A percentile compares a stretch with the other conserved stretches of the same genome.
phyloP scores from a whole-genome alignment of 2,113 vertebrate species.

The Psilopsiagon aymara region DNA sequence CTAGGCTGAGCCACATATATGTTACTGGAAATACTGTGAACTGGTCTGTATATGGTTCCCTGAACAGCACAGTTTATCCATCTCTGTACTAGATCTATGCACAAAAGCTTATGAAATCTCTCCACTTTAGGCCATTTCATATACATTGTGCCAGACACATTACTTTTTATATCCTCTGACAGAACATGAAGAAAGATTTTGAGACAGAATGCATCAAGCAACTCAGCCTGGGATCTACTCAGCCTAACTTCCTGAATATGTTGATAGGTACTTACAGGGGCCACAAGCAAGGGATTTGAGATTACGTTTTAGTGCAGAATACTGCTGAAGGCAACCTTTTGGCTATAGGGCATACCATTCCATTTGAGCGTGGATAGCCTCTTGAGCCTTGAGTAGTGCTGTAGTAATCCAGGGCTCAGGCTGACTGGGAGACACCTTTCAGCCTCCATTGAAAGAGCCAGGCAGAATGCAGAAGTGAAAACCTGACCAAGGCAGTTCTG shows the following conservation, averaged over 20 bases:
- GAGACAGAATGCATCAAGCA: neutral
- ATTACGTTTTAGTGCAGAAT: neutral
- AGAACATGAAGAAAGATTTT: neutral
- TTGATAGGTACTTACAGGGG: neutral
- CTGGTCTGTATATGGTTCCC: neutral
- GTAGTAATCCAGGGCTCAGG: neutral
- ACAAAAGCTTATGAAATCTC: neutral
- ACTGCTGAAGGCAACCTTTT: neutral
- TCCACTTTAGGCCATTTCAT: neutral
- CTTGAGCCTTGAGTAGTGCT: neutral
- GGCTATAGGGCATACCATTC: rapidly evolving
- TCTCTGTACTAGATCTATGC: neutral
- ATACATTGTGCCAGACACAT: neutral
- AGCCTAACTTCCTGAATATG: neutral
- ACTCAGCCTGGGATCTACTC: neutral
- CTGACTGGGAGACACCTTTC: neutral
- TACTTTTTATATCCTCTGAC: neutral
- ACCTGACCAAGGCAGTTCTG: neutral
- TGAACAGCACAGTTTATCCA: neutral
- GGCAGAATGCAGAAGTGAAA: neutral
- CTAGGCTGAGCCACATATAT: rapidly evolving
- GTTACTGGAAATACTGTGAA: neutral
- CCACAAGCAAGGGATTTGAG: neutral
- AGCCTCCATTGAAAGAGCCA: neutral
- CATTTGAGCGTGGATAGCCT: neutral